Evolutionary conservation across 2,888 invertebrate species (phyloP).

Genomic region (Agonopterix subpropinquella): DNA sequence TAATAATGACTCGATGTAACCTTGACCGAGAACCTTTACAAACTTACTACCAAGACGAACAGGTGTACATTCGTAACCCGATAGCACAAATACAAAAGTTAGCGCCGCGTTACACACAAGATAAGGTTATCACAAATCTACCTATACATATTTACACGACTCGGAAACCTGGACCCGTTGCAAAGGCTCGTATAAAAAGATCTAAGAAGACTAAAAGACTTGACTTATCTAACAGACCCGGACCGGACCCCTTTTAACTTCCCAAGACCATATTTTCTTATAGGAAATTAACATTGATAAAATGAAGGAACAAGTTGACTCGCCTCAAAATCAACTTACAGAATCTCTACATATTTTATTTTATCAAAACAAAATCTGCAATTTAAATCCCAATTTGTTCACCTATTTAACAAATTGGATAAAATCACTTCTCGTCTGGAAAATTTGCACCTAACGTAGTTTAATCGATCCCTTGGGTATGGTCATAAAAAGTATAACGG

Average conservation of each 20-base stretch:
- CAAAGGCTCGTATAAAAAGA: conserved; percentile 8
- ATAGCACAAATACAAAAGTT: conserved; percentile 6
- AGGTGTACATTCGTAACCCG: conserved; percentile 10
- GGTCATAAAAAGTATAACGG: conserved; percentile 8
- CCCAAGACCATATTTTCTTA: conserved; percentile 13
- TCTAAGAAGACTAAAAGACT: conserved; percentile 5
- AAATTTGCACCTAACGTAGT: conserved; percentile 9
- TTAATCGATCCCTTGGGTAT: conserved; percentile 9
- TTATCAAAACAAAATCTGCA: conserved; percentile 1
- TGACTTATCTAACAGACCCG: conserved; percentile 8
- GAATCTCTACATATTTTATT: neutral
- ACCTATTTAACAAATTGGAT: neutral
- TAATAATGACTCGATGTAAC: neutral
- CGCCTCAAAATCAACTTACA: conserved; percentile 2
- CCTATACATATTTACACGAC: conserved; percentile 5
- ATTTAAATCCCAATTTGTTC: neutral
- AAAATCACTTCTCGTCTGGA: conserved; percentile 3
- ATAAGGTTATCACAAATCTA: conserved; percentile 2
- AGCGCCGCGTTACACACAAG: conserved; percentile 11
- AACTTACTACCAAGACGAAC: conserved; percentile 5
- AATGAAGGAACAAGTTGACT: conserved; percentile 7
- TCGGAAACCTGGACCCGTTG: conserved; percentile 10
- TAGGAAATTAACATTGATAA: conserved; percentile 10
- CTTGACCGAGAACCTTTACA: neutral
- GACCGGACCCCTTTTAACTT: conserved; percentile 11